Conservation (phyloP, 2,113 vertebrate species). For the Coryphaenoides rupestris region DNA sequence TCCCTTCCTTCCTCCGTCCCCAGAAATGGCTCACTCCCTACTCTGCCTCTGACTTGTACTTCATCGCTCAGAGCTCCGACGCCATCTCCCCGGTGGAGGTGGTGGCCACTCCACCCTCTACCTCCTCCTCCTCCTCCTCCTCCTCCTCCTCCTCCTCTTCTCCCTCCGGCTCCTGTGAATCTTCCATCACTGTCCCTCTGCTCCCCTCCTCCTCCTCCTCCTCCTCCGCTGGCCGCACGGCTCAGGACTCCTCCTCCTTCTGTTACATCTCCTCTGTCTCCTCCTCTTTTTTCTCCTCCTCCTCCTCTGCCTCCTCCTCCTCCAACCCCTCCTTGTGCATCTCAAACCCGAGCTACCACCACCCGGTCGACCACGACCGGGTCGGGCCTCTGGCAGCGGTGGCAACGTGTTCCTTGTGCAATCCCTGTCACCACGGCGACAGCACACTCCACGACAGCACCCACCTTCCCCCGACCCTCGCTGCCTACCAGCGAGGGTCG, state of each 20-base stretch:
- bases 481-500: slow-evolving; percentile 50
- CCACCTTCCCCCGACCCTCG: background rate
- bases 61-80: slow-evolving; percentile 33
- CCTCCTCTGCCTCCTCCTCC: slow-evolving; percentile 71
- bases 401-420: background rate
- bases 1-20: background rate
- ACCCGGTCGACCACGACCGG: slow-evolving; percentile 41
- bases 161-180: slow-evolving; percentile 11
- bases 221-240: too few species aligned
- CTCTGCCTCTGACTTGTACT: slow-evolving; percentile 29
- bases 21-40: slow-evolving; percentile 70
- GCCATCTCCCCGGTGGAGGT: slow-evolving; percentile 63
- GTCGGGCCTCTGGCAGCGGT: slow-evolving; percentile 26
- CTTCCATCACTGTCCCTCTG: background rate
- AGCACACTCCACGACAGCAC: slow-evolving; percentile 13
- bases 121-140: too few species aligned
- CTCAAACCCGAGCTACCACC: slow-evolving; percentile 73
- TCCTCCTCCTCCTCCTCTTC: slow-evolving; percentile 1
- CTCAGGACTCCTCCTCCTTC: slow-evolving; percentile 3
- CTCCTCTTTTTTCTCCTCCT: slow-evolving; percentile 27
- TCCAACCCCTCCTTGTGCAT: slow-evolving; percentile 55
- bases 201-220: background rate
- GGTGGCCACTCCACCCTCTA: too few species aligned
- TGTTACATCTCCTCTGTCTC: slow-evolving; percentile 10
- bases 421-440: slow-evolving; percentile 13